Evolutionary conservation across 2,797 vertebrate genomes (phyloP).

Genomic region (Podargus strigoides): DNA sequence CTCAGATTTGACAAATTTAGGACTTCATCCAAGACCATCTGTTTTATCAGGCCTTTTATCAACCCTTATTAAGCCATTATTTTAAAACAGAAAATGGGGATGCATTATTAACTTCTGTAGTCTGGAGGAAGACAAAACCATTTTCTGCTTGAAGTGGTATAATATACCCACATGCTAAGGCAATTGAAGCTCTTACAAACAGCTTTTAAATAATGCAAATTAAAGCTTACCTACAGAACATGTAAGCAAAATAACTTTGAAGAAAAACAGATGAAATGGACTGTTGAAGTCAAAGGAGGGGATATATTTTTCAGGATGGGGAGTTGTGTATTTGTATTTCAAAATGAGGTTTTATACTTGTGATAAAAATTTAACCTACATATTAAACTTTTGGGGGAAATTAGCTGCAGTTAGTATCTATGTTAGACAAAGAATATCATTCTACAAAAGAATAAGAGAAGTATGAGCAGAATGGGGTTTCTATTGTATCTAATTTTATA

Average conservation of each 20-base stretch:
- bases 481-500: neutral
- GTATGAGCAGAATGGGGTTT: slow-evolving; percentile 15
- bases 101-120: slow-evolving; percentile 32
- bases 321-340: neutral
- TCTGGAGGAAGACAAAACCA: neutral
- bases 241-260: neutral
- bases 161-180: neutral
- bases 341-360: slow-evolving; percentile 45
- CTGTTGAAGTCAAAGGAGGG: neutral
- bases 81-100: neutral
- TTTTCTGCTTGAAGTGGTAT: neutral
- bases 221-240: neutral
- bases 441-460: slow-evolving; percentile 47
- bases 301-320: neutral
- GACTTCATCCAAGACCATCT: slow-evolving; percentile 31
- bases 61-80: neutral
- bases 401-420: slow-evolving; percentile 35
- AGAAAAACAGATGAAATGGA: neutral
- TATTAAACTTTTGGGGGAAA: slow-evolving; percentile 32
- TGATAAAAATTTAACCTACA: slow-evolving; percentile 38
- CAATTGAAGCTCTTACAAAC: neutral
- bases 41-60: slow-evolving; percentile 7
- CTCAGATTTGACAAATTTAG: neutral
- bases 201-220: neutral
- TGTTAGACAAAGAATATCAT: slow-evolving; percentile 25